These are phyloP conservation scores for Amazona finschi DNA, from an alignment of 2,797 vertebrate genomes.

Conservation along the genomic window DNA sequence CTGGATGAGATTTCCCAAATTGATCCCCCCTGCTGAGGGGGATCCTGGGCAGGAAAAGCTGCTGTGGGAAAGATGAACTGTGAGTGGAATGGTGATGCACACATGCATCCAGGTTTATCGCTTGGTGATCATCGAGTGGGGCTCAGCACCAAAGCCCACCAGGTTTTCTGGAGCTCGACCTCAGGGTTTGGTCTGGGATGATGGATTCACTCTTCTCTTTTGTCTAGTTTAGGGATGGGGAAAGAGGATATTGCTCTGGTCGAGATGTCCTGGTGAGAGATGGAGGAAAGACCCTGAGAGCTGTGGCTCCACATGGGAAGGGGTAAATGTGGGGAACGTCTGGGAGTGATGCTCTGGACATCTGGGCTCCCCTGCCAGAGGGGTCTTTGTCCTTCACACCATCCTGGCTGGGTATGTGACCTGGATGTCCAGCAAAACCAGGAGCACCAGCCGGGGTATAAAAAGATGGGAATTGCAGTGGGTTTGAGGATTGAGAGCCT, in stretches of 20 bases:
- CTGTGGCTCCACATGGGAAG: background rate
- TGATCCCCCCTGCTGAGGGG: background rate
- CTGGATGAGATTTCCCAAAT: background rate
- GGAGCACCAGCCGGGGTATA: background rate
- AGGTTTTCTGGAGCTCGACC: background rate
- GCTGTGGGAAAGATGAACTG: background rate
- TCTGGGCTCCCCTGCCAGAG: background rate
- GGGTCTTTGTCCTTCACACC: background rate
- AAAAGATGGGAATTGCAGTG: background rate
- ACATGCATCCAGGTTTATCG: accelerated
- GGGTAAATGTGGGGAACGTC: background rate
- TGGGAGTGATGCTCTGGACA: background rate
- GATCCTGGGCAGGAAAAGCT: background rate
- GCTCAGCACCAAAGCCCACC: background rate
- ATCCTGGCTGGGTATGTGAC: background rate
- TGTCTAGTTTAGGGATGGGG: background rate
- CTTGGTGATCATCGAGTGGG: accelerated
- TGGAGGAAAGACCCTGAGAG: background rate
- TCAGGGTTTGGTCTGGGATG: background rate
- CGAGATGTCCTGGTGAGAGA: background rate
- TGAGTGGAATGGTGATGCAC: too few relatives aligned
- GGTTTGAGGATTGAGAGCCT: accelerated
- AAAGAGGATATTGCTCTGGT: background rate
- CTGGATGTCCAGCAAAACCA: background rate
- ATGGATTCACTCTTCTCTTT: background rate